Evolutionary conservation across 2,113 vertebrate species (phyloP).

Genomic region (Cyanoderma ruficeps): DNA sequence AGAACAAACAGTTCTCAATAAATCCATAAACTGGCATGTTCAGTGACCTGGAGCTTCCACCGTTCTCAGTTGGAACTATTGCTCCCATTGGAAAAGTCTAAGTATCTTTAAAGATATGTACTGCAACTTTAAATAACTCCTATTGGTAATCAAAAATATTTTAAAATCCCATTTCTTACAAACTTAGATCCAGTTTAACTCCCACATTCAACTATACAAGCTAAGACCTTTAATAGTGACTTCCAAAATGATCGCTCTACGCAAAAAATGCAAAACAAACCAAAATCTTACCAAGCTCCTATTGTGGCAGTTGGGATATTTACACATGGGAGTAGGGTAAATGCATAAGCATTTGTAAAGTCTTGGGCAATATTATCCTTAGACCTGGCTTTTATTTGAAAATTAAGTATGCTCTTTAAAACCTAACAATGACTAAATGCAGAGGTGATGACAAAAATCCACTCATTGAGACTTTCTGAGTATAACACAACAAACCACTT

Average conservation of each 20-base stretch:
- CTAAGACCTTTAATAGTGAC: background rate
- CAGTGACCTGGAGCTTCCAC: fast-evolving
- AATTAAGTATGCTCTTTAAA: background rate
- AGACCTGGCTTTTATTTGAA: slow-evolving; percentile 31
- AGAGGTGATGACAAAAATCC: background rate
- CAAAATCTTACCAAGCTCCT: background rate
- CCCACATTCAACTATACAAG: background rate
- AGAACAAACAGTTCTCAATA: background rate
- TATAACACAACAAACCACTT: background rate
- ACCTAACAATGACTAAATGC: background rate
- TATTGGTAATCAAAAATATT: background rate
- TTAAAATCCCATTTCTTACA: background rate
- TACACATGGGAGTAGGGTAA: background rate
- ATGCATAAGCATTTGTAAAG: background rate
- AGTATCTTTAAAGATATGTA: background rate
- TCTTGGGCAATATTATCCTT: background rate
- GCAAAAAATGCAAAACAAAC: background rate
- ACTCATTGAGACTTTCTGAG: background rate
- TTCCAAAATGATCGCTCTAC: background rate
- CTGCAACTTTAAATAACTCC: background rate
- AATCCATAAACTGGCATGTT: background rate
- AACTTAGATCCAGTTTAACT: background rate
- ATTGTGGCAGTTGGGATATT: background rate
- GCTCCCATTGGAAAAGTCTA: background rate
- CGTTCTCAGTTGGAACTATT: background rate